Conservation (phyloP, 2,888 invertebrate genomes). For the Zygaena filipendulae region DNA sequence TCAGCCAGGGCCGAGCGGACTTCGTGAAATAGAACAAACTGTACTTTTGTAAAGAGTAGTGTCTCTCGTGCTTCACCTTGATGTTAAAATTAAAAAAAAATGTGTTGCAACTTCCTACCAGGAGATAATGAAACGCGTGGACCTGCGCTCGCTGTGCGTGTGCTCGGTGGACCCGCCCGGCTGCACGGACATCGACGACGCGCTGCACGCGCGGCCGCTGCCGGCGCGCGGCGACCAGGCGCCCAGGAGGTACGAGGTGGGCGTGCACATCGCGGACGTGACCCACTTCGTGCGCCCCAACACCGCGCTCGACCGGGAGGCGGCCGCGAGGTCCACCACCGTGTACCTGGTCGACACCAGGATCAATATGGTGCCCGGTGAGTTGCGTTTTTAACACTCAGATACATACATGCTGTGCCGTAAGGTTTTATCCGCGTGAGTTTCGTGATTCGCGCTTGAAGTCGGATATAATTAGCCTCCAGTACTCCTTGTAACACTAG, state of each 20-base stretch:
- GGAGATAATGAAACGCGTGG: conserved; percentile 82
- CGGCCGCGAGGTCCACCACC: conserved; percentile 93
- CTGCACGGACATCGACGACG: conserved; percentile 99
- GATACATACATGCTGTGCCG: not conserved
- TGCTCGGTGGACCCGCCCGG: conserved; percentile 99
- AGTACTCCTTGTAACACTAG: no score
- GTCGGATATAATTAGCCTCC: no score
- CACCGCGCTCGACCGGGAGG: conserved; percentile 92
- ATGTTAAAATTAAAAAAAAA: no score
- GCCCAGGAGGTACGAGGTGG: conserved; percentile 70
- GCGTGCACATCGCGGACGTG: conserved; percentile 99
- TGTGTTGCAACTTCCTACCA: no score
- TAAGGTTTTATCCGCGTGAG: no score
- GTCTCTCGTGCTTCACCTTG: no score
- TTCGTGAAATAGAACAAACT: no score
- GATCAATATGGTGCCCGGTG: conserved; percentile 86
- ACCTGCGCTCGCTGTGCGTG: conserved; percentile 85
- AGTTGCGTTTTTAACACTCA: no score
- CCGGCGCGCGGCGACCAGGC: conserved; percentile 59
- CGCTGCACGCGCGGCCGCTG: conserved; percentile 87
- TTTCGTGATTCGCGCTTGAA: no score
- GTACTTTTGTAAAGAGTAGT: no score
- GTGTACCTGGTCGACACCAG: conserved; percentile 95
- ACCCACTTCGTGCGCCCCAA: conserved; percentile 96
- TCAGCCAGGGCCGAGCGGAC: no score